Percentiles rank a stretch among this genome's conserved stretches.
Evolutionary conservation across 2,888 invertebrate genomes (phyloP).

Genomic region (Electrophaes corylata): DNA sequence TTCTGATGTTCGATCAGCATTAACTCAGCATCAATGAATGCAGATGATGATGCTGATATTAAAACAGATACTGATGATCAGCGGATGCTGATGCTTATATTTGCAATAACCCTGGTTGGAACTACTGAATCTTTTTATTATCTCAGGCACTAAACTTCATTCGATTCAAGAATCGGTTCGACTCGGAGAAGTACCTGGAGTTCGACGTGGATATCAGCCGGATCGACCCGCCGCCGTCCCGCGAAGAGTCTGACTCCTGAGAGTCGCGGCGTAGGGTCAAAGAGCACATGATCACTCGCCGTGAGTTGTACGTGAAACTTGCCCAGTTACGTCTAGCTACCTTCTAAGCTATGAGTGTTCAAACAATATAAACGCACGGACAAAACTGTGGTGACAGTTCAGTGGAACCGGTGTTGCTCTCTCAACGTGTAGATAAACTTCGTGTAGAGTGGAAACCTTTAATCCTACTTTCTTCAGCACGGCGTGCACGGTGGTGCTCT

Average conservation of each 20-base stretch:
- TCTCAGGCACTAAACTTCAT: slow-evolving; percentile 64
- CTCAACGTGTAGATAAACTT: too few species aligned
- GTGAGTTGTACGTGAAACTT: slow-evolving; percentile 7
- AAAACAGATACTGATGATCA: too few species aligned
- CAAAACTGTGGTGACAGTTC: not conserved
- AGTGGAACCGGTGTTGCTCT: not conserved
- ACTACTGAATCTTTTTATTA: not conserved
- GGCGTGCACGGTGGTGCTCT: too few species aligned
- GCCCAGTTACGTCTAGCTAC: slow-evolving; percentile 12
- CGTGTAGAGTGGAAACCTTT: too few species aligned
- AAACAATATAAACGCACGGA: not conserved
- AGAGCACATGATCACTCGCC: slow-evolving; percentile 13
- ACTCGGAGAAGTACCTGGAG: slow-evolving; percentile 60
- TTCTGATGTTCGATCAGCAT: too few species aligned
- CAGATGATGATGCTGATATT: too few species aligned
- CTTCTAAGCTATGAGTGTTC: not conserved
- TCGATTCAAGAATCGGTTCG: slow-evolving; percentile 62
- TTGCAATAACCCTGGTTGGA: too few species aligned
- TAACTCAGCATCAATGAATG: too few species aligned
- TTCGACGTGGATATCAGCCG: slow-evolving; percentile 55
- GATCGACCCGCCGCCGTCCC: slow-evolving; percentile 40
- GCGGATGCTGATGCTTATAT: too few species aligned
- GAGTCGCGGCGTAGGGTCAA: slow-evolving; percentile 20
- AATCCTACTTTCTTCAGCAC: too few species aligned
- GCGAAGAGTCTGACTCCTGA: slow-evolving; percentile 53